These are phyloP conservation scores for Zaprionus lachaisei DNA, from an alignment of 1,140 invertebrate genomes.

Conservation along the genomic window DNA sequence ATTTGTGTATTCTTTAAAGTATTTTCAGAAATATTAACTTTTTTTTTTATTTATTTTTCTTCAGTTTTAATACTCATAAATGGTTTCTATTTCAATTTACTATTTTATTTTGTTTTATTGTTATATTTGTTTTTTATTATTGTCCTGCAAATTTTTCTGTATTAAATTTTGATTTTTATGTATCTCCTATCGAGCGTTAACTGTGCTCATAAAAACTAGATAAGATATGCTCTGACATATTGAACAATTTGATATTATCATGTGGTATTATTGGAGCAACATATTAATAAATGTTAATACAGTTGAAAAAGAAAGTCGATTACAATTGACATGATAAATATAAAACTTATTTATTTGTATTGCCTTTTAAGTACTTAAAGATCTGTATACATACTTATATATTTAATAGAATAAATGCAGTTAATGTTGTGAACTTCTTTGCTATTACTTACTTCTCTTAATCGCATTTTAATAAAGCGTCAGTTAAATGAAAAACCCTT, in stretches of 20 bases:
- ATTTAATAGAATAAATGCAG: too few species aligned
- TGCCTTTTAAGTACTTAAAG: neutral
- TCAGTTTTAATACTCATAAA: too few species aligned
- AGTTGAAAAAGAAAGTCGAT: neutral
- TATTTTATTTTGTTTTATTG: too few species aligned
- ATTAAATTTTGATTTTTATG: too few species aligned
- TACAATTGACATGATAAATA: neutral
- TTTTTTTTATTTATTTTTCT: too few species aligned
- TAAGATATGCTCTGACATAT: neutral
- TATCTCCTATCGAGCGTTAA: neutral
- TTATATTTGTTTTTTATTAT: too few species aligned
- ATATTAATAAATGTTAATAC: neutral
- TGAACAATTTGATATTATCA: neutral
- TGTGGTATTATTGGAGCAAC: neutral
- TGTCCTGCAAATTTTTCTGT: too few species aligned
- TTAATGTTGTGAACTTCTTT: too few species aligned
- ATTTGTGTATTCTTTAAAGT: too few species aligned
- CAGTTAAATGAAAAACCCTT: constrained; percentile 7
- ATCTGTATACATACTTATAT: too few species aligned
- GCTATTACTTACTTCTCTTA: constrained; percentile 31
- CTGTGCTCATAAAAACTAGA: neutral
- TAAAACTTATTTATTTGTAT: neutral
- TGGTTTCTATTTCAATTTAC: too few species aligned
- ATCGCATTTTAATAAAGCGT: constrained; percentile 64
- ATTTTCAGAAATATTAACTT: too few species aligned